Percentiles rank a stretch among this genome's conserved stretches.
Conservation (phyloP, 1,140 invertebrate genomes). For the Drosophila bifasciata region DNA sequence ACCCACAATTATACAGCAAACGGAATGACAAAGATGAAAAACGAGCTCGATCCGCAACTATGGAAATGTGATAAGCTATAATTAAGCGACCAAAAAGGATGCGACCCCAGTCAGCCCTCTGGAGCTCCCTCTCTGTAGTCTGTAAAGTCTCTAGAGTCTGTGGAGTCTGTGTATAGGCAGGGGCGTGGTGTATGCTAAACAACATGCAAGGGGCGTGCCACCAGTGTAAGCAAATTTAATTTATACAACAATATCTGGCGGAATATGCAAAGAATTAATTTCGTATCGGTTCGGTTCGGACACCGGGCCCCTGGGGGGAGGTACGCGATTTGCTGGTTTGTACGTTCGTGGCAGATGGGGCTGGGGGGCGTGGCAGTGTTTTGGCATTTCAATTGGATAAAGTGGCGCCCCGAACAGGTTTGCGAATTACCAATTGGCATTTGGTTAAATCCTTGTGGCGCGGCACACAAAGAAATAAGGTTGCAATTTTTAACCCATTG, state of each 20-base stretch:
- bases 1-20: slow-evolving; percentile 26
- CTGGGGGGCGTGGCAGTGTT: slow-evolving; percentile 49
- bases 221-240: slow-evolving; percentile 80
- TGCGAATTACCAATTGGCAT: slow-evolving; percentile 46
- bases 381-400: slow-evolving; percentile 79
- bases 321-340: neutral
- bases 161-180: neutral
- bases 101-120: slow-evolving; percentile 7
- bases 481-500: slow-evolving; percentile 34
- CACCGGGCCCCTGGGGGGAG: slow-evolving; percentile 2
- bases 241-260: slow-evolving; percentile 74
- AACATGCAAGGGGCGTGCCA: slow-evolving; percentile 81
- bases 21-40: slow-evolving; percentile 78
- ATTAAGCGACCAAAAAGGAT: slow-evolving; percentile 74
- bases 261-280: slow-evolving; percentile 83
- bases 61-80: slow-evolving; percentile 83
- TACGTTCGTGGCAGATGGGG: neutral
- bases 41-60: slow-evolving; percentile 77
- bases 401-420: slow-evolving; percentile 75
- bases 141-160: neutral
- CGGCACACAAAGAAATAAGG: neutral
- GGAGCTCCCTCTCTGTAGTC: no score
- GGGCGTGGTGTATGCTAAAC: slow-evolving; percentile 82
- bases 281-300: slow-evolving; percentile 51
- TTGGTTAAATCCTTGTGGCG: slow-evolving; percentile 36